Evolutionary conservation across 1,140 invertebrate species (phyloP), one percentile per base, ranked within the genome.

Genomic region (Galleria mellonella): DNA sequence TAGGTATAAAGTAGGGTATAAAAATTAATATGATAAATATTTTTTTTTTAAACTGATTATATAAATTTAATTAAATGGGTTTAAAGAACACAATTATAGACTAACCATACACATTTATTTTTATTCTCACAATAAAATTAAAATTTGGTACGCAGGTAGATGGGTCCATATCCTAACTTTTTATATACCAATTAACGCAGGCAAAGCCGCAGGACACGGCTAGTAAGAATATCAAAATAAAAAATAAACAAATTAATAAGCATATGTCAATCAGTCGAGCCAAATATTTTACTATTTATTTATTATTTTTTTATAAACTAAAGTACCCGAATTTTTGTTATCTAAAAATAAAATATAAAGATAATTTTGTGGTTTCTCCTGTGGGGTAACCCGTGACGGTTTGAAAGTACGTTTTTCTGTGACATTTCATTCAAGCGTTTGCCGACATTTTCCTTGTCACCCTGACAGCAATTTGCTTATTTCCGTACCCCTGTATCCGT

Each of bases 391-490:
- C 0, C 32, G 12, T 12, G 9, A 35, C 11, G 4, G 32, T 14
- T 14, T 5, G 1, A 23, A 23, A 23, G 6, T 6, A 23, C 17
- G 6, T 23, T 23, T 23, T 23, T 23, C 17, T 23, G 17, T 23
- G 17, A 45, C n/a, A 40, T 28, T 51, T 40, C 28, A 17, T 38
- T 31, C 32, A 44, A 8, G 15, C 9, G 35, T 14, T 3, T n/a
- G 9, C 35, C 35, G 35, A 13, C 35, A 37, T 37, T 37, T 37
- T 37, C 13, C 35, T 37, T 37, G 35, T 37, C 35, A 17, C 35
- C 35, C 35, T 13, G 29, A 38, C 43, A 35, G 35, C 12, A 44
- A 44, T 44, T 54, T 54, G 51, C 45, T 40, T 40, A 54, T 36
- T 41, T 48, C 41, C 37, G 32, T n/a, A 9, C 35, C 17, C 12